A percentile compares a stretch with the other conserved stretches of the same genome.
Conservation (phyloP, 2,113 vertebrate species). For the Felis chaus region DNA sequence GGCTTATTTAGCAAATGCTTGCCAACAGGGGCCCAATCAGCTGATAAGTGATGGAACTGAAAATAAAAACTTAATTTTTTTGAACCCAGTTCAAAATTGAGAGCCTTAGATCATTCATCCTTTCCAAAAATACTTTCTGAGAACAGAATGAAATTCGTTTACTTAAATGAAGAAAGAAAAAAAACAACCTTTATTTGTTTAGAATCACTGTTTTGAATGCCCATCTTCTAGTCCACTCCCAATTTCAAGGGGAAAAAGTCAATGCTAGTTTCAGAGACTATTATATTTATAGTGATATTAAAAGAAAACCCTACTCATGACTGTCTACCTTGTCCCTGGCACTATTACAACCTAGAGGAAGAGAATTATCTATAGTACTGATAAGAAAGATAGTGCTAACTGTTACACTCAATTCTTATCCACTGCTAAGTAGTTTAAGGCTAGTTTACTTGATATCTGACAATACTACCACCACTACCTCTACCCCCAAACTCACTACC, state of each 20-base stretch:
- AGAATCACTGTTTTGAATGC: neutral
- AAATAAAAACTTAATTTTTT: constrained; percentile 12
- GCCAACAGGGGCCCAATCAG: neutral
- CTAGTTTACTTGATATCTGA: neutral
- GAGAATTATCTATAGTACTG: neutral
- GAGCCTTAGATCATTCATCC: neutral
- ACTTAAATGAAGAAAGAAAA: neutral
- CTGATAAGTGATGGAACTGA: neutral
- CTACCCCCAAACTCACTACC: neutral
- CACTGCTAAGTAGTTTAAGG: neutral
- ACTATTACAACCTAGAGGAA: neutral
- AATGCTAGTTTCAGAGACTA: neutral
- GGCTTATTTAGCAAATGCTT: constrained; percentile 17
- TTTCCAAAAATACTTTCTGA: neutral
- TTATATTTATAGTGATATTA: neutral
- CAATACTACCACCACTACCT: neutral
- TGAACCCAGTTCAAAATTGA: neutral
- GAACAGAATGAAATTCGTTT: neutral
- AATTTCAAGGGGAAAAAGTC: neutral
- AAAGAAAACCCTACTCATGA: neutral
- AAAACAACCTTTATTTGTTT: neutral
- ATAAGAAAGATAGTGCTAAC: neutral
- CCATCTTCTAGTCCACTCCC: neutral
- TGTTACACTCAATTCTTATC: neutral
- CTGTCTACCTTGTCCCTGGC: too few relatives aligned